phyloP scores from a whole-genome alignment of 2,797 vertebrate genomes.

The Typhlichthys eigenmanni region DNA sequence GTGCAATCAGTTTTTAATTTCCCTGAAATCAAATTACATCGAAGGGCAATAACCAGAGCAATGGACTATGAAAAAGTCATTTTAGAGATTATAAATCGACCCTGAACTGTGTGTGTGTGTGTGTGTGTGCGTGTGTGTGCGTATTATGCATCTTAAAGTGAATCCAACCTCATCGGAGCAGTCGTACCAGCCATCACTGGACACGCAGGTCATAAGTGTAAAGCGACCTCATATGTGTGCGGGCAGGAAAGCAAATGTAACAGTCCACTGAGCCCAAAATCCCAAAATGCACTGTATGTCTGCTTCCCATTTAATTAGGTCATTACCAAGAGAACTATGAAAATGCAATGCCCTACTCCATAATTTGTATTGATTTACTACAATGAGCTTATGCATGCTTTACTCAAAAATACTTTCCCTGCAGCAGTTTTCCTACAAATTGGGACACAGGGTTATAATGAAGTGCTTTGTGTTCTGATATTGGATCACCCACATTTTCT shows the following conservation, averaged over 20 bases:
- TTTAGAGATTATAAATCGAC: slow-evolving; percentile 56
- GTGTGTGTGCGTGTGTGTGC: slow-evolving; percentile 10
- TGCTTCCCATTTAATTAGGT: slow-evolving; percentile 39
- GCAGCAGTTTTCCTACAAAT: slow-evolving; percentile 15
- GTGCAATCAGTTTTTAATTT: slow-evolving; percentile 68
- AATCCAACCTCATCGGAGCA: not conserved
- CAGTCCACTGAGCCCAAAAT: slow-evolving; percentile 34
- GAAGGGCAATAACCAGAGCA: slow-evolving; percentile 56
- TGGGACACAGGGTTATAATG: slow-evolving; percentile 12
- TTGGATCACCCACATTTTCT: not conserved
- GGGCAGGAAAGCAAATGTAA: slow-evolving; percentile 20
- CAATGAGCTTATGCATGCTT: slow-evolving; percentile 21
- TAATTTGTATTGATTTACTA: slow-evolving; percentile 50
- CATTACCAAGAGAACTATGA: slow-evolving; percentile 29
- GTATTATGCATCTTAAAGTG: not conserved
- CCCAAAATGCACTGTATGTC: slow-evolving; percentile 1
- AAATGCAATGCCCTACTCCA: not conserved
- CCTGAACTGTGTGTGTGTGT: slow-evolving; percentile 6
- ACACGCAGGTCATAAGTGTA: not conserved
- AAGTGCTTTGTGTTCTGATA: slow-evolving; percentile 7
- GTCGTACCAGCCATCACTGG: slow-evolving; percentile 1
- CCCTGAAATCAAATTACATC: slow-evolving; percentile 67
- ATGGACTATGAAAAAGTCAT: slow-evolving; percentile 55
- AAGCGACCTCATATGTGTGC: slow-evolving; percentile 12
- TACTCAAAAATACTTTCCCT: slow-evolving; percentile 23